Percentiles rank a stretch among this genome's conserved stretches.
Evolutionary conservation across 2,888 invertebrate genomes (phyloP).

Genomic region (Myathropa florea): DNA sequence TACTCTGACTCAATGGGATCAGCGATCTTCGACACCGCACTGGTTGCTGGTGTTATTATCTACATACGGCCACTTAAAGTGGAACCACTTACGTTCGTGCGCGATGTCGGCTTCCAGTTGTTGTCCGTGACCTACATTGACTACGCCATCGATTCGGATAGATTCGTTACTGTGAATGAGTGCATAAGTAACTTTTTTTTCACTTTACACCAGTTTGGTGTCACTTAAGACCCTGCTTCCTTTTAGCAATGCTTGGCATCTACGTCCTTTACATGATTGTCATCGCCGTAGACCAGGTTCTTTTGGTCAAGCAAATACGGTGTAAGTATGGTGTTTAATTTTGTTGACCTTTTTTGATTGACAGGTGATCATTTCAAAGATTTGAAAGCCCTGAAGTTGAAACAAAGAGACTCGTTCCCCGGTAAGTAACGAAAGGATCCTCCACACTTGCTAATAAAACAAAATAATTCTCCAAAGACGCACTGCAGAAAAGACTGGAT

Average conservation of each 20-base stretch:
- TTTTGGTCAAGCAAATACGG: constrained; percentile 54
- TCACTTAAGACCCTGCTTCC: neutral
- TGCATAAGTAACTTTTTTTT: constrained; percentile 47
- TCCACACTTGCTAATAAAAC: neutral
- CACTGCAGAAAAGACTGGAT: neutral
- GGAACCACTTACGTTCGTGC: constrained; percentile 64
- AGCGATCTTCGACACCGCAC: constrained; percentile 84
- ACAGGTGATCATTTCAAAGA: neutral
- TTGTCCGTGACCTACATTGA: constrained; percentile 72
- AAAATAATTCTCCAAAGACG: neutral
- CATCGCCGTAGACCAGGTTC: constrained; percentile 73
- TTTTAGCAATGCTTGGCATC: constrained; percentile 71
- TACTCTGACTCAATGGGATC: constrained; percentile 82
- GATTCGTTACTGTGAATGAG: constrained; percentile 66
- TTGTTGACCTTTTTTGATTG: neutral
- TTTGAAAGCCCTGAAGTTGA: neutral
- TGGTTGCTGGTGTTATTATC: constrained; percentile 83
- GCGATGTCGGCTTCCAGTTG: constrained; percentile 74
- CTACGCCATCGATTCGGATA: constrained; percentile 69
- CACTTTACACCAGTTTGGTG: neutral
- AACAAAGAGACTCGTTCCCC: neutral
- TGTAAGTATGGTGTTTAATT: neutral
- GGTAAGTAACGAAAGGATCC: neutral
- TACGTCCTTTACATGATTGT: constrained; percentile 72
- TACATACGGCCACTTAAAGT: constrained; percentile 81